These are phyloP conservation scores for Drosophila sucinea DNA, from an alignment of 1,140 invertebrate genomes.

Conservation along the genomic window DNA sequence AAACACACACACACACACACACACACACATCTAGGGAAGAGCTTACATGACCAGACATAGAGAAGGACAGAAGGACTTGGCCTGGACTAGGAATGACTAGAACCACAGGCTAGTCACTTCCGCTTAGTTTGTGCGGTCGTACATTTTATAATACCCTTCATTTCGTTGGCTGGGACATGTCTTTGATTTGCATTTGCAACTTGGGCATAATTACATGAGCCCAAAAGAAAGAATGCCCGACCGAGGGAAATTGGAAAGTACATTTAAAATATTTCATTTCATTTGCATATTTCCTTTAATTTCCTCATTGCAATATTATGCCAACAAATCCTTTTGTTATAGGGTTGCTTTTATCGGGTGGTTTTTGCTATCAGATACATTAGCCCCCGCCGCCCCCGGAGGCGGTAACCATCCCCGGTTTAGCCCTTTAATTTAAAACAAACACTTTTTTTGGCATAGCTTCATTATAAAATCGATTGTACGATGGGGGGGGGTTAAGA, in stretches of 20 bases:
- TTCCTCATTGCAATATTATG: conserved; percentile 54
- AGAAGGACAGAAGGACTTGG: conserved; percentile 24
- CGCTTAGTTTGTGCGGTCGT: conserved; percentile 38
- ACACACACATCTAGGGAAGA: conserved; percentile 11
- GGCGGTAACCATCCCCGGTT: neutral
- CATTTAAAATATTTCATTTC: neutral
- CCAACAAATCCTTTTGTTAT: conserved; percentile 32
- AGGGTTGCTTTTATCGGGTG: conserved; percentile 58
- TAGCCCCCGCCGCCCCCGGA: neutral
- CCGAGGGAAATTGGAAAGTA: too few relatives aligned
- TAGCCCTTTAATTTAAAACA: conserved; percentile 31
- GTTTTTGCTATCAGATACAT: conserved; percentile 45
- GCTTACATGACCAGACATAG: conserved; percentile 30
- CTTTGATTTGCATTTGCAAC: conserved; percentile 13
- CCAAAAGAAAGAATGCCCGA: neutral
- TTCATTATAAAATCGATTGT: conserved; percentile 74
- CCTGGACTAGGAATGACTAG: conserved; percentile 4
- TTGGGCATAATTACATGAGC: conserved; percentile 19
- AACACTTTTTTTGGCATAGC: conserved; percentile 56
- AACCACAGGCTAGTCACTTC: conserved; percentile 61
- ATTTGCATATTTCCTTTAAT: conserved; percentile 9
- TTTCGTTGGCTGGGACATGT: neutral
- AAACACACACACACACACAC: conserved; percentile 26
- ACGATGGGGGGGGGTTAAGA: conserved; percentile 18
- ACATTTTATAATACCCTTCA: conserved; percentile 55